Conservation (phyloP, 2,797 vertebrate genomes). For the Mus minutoides region DNA sequence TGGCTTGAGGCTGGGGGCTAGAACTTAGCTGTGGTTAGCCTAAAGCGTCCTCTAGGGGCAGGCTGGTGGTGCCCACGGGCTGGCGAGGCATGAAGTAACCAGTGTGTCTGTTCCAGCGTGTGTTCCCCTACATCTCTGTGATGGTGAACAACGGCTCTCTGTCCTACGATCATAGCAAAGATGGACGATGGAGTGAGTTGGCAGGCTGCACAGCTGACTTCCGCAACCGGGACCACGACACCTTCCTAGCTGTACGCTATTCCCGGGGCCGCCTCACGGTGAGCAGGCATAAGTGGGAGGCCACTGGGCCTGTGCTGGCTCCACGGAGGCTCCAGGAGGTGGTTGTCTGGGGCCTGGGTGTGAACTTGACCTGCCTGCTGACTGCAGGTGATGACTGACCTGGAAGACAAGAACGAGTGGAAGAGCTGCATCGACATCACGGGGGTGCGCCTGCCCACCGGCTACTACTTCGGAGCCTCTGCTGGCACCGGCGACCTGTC, state of each 20-base stretch:
- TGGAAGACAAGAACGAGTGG: constrained; percentile 98
- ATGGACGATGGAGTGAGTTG: constrained; percentile 94
- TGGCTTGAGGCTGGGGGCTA: fast-evolving
- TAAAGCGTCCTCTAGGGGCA: background rate
- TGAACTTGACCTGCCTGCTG: background rate
- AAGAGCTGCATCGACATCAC: constrained; percentile 97
- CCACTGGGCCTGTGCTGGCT: fast-evolving
- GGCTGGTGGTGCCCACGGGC: background rate
- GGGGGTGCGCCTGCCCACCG: constrained; percentile 96
- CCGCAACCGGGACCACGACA: constrained; percentile 96
- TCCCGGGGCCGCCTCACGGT: constrained; percentile 96
- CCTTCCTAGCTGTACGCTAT: constrained; percentile 96
- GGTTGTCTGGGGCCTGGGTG: fast-evolving
- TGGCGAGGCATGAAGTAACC: background rate
- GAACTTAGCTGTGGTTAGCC: background rate
- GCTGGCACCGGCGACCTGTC: constrained; percentile 98
- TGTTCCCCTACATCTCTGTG: constrained; percentile 96
- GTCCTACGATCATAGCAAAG: constrained; percentile 96
- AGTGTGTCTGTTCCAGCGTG: constrained; percentile 87
- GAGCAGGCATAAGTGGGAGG: constrained; percentile 30
- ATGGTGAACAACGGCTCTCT: constrained; percentile 98
- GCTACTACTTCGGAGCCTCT: constrained; percentile 97
- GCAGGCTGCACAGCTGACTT: constrained; percentile 96
- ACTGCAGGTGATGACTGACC: constrained; percentile 94
- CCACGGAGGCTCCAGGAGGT: fast-evolving